phyloP scores from a whole-genome alignment of 2,888 invertebrate species.

The Meganola albula region DNA sequence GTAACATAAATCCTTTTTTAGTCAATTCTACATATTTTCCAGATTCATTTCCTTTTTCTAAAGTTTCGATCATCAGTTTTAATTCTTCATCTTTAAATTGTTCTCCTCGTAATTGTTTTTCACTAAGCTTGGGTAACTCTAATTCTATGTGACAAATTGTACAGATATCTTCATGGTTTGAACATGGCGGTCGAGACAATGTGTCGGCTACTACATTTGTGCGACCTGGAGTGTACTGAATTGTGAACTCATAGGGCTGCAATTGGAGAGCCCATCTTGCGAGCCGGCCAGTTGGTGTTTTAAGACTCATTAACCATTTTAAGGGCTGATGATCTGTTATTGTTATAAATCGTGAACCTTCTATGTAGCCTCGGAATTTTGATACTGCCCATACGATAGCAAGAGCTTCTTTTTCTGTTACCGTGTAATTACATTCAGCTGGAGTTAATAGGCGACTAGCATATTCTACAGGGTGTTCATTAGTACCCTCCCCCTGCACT shows the following conservation, averaged over 20 bases:
- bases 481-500: conserved; percentile 12
- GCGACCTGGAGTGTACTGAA: conserved; percentile 11
- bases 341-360: conserved; percentile 14
- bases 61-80: not conserved
- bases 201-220: conserved; percentile 1
- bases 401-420: conserved; percentile 20
- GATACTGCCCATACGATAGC: conserved; percentile 19
- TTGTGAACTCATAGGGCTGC: conserved; percentile 13
- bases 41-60: not conserved
- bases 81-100: conserved; percentile 2
- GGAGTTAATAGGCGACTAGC: conserved; percentile 23
- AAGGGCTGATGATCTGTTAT: conserved; percentile 18
- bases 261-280: conserved; percentile 16
- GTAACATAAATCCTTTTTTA: conserved; percentile 4
- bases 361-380: conserved; percentile 23
- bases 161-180: not conserved
- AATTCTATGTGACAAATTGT: not conserved
- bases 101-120: conserved; percentile 2
- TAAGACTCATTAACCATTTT: conserved; percentile 12
- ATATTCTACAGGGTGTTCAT: conserved; percentile 17
- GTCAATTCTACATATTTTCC: conserved; percentile 1
- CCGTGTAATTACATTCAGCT: conserved; percentile 38
- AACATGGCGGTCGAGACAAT: not conserved
- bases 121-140: conserved; percentile 1
- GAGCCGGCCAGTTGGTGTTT: conserved; percentile 15